phyloP scores from a whole-genome alignment of 1,140 invertebrate species.

The Neuroterus valhalla region DNA sequence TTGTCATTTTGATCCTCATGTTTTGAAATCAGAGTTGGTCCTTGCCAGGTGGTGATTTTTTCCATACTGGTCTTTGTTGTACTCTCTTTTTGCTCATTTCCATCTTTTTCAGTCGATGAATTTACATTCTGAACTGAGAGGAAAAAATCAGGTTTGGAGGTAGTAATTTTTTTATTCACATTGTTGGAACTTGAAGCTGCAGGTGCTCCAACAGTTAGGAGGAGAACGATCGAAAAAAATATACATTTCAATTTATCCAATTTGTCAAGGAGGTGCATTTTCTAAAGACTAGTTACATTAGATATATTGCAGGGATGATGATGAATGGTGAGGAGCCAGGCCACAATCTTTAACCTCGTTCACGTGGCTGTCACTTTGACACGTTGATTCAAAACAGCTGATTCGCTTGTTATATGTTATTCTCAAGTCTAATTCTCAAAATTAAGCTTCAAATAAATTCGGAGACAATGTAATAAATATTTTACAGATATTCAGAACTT shows the following conservation, averaged over 20 bases:
- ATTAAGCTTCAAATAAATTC: too few relatives aligned
- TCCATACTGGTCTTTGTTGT: neutral
- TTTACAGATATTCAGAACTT: too few relatives aligned
- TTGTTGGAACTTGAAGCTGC: neutral
- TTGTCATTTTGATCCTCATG: neutral
- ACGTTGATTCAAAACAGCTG: neutral
- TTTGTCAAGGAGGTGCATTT: neutral
- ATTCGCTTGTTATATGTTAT: neutral
- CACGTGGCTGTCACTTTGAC: neutral
- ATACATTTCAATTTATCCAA: neutral
- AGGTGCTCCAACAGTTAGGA: neutral
- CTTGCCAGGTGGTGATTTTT: neutral
- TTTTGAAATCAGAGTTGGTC: neutral
- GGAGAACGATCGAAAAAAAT: neutral
- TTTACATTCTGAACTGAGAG: neutral
- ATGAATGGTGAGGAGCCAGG: neutral
- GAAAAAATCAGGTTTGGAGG: neutral
- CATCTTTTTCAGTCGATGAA: neutral
- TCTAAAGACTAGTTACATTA: neutral
- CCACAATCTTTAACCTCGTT: neutral
- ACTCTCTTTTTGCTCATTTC: conserved; percentile 8
- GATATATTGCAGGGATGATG: neutral
- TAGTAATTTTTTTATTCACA: neutral
- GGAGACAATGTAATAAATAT: too few relatives aligned
- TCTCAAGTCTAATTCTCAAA: too few relatives aligned